Base-by-base conservation (phyloP, 2,113 vertebrate species). In the Sitta europaea region DNA sequence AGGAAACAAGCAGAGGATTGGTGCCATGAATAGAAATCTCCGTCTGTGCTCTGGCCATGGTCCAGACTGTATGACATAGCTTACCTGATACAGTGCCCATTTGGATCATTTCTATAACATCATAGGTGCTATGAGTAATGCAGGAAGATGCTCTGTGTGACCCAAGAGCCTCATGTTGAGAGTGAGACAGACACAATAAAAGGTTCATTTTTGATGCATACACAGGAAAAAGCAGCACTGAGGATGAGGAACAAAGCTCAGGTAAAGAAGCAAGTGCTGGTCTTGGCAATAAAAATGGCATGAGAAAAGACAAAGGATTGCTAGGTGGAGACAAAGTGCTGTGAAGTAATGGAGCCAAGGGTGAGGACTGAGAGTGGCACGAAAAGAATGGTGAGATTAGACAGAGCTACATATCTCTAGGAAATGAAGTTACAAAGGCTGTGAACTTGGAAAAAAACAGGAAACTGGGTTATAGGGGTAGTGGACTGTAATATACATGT, bases 281-380 rank as follows among this genome's bases (percentile, higher is more conserved):
- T 57, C 38, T 50, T 50, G 42, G 38, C 62, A 40, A 9, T 65
- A 47, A 87, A 92, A 74, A 74, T 50, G 36, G 21, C 11, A 33
- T 35, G 43, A 88, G 67, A 53, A 90, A 79, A 65, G 66, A 66
- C 57, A 61, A 67, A 71, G 62, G 38, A 31, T 65, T 88, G 66
- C 77, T 96, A 85, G 81, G 74, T 87, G 91, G 87, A 94, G 87
- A 92, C 89, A 96, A 73, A 96, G 85, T 68, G 58, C 89, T 96
- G 70, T 1, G 2, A 84, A 95, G 88, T 54, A 58, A 54, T 31
- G 31, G 57, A 94, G 40, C 13, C 59, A 80, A 85, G 48, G 47
- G 31, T 45, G 45, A 95, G 22, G 36, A 31, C 57, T 55, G 47
- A 82, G 70, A 81, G 28, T 23, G 51, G 31, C 38, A 81, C 2